Evolutionary conservation across 2,113 vertebrate genomes (phyloP).

Genomic region (Centropristis striata): DNA sequence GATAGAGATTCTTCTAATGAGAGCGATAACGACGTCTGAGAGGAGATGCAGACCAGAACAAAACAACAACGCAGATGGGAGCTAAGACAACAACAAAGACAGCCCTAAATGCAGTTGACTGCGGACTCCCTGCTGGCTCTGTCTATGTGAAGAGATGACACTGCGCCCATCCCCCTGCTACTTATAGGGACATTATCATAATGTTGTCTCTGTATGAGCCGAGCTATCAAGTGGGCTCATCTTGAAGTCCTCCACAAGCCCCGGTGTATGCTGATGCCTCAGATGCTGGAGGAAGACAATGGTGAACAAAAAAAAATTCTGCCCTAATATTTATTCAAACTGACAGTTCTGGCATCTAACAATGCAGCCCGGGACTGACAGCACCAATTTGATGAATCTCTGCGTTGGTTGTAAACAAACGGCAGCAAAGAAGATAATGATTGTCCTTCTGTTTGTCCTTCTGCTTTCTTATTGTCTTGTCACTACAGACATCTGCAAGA

Average conservation of each 20-base stretch:
- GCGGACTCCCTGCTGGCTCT: constrained; percentile 70
- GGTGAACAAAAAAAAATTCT: constrained; percentile 32
- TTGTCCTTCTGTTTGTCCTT: constrained; percentile 64
- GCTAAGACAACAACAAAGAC: constrained; percentile 73
- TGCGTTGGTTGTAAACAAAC: constrained; percentile 63
- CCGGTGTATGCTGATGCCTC: constrained; percentile 39
- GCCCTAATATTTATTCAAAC: constrained; percentile 67
- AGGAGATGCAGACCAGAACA: constrained; percentile 61
- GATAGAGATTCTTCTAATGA: constrained; percentile 63
- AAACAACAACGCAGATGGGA: constrained; percentile 69
- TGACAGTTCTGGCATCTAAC: constrained; percentile 68
- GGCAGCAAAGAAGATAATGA: constrained; percentile 55
- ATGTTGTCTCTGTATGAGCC: constrained; percentile 66
- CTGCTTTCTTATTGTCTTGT: constrained; percentile 48
- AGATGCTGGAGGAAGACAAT: constrained; percentile 52
- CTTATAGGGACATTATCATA: constrained; percentile 78
- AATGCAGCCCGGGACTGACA: constrained; percentile 61
- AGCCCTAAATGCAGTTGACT: constrained; percentile 69
- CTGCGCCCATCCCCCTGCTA: constrained; percentile 70
- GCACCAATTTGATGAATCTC: constrained; percentile 57
- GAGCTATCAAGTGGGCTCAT: constrained; percentile 68
- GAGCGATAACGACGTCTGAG: constrained; percentile 71
- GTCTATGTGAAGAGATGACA: constrained; percentile 71
- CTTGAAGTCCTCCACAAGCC: constrained; percentile 61
- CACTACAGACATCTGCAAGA: constrained; percentile 52